These are phyloP conservation scores for Brachyptera risi DNA, from an alignment of 2,888 invertebrate genomes.

Conservation along the genomic window DNA sequence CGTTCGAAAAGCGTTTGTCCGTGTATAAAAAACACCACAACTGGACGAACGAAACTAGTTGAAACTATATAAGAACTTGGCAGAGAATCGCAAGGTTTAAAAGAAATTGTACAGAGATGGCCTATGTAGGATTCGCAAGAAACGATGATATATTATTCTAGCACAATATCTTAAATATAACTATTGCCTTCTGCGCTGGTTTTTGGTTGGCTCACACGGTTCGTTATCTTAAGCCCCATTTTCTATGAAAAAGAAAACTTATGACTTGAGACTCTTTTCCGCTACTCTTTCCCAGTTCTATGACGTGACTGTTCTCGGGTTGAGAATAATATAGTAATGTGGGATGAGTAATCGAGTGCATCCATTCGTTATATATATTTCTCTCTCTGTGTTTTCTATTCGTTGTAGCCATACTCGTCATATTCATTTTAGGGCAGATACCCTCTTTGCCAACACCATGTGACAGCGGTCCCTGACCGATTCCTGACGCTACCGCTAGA, in stretches of 20 bases:
- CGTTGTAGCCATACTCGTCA: too few relatives aligned
- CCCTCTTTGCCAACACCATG: too few relatives aligned
- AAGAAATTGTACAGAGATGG: constrained; percentile 5
- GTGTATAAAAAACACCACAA: too few relatives aligned
- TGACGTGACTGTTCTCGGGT: background rate
- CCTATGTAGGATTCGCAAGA: constrained; percentile 8
- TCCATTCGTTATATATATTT: background rate
- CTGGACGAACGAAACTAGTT: too few relatives aligned
- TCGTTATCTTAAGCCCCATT: constrained; percentile 4
- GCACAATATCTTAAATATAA: constrained; percentile 18
- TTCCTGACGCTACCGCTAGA: too few relatives aligned
- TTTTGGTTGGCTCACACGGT: constrained; percentile 3
- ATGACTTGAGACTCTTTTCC: background rate
- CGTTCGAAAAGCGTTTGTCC: too few relatives aligned
- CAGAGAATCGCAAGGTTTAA: background rate
- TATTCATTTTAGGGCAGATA: too few relatives aligned
- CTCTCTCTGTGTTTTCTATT: too few relatives aligned
- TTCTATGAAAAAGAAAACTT: background rate
- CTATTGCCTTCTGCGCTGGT: constrained; percentile 1
- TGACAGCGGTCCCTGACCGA: too few relatives aligned
- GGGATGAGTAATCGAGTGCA: constrained; percentile 7
- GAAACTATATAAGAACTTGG: constrained; percentile 19
- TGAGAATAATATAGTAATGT: constrained; percentile 1
- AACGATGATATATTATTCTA: constrained; percentile 5
- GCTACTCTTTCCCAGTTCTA: background rate